phyloP scores from a whole-genome alignment of 2,113 vertebrate species.

The Elephas maximus region DNA sequence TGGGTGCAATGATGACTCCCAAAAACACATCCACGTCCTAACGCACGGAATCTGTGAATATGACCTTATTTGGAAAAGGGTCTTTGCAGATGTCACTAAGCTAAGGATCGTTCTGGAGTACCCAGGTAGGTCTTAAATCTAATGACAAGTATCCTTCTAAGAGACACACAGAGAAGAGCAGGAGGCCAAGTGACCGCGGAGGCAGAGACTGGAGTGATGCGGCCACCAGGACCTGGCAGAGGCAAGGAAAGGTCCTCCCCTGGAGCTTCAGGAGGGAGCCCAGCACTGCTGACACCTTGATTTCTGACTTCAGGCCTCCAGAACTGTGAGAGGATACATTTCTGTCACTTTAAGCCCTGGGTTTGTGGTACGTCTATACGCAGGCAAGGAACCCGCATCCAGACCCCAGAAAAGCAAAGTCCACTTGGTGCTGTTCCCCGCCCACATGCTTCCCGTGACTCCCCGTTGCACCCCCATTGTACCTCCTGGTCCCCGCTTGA shows the following conservation, averaged over 20 bases:
- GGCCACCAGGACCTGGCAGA: neutral
- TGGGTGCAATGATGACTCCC: neutral
- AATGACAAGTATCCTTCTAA: neutral
- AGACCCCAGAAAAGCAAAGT: neutral
- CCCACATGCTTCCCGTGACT: neutral
- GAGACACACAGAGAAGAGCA: neutral
- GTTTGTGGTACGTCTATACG: neutral
- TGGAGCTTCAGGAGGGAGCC: neutral
- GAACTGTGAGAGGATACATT: neutral
- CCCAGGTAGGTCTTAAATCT: neutral
- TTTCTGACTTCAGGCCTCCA: neutral
- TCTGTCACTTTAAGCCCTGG: neutral
- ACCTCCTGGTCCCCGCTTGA: too few relatives aligned
- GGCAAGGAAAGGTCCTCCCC: neutral
- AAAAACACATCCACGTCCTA: neutral
- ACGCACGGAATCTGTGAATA: too few relatives aligned
- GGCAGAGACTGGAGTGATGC: too few relatives aligned
- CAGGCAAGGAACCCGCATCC: too few relatives aligned
- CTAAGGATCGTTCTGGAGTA: neutral
- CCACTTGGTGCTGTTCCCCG: neutral
- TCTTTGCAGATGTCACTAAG: neutral
- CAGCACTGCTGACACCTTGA: neutral
- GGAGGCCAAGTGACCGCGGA: too few relatives aligned
- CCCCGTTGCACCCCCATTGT: too few relatives aligned
- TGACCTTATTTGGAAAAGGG: neutral